phyloP scores from a whole-genome alignment of 2,797 vertebrate species.

The Acestrorhynchus altus region DNA sequence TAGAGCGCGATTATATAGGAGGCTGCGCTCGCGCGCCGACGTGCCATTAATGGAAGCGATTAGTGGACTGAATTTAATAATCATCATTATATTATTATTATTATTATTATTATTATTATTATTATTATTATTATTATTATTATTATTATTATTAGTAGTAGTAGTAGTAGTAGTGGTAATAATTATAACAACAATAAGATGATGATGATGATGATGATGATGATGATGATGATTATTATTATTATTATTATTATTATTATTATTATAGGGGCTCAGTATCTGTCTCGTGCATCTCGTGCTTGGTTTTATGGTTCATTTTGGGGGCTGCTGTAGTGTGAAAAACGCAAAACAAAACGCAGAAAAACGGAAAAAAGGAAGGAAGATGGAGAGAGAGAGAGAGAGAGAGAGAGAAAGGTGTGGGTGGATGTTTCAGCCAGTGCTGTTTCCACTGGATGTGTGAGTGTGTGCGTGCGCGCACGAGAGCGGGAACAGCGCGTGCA shows the following conservation, averaged over 20 bases:
- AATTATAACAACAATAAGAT: too few relatives aligned
- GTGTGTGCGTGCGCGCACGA: not conserved
- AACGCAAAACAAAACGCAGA: too few relatives aligned
- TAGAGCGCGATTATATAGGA: not conserved
- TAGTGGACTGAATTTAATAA: not conserved
- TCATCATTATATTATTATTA: not conserved
- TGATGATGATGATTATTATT: too few relatives aligned
- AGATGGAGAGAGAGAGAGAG: not conserved
- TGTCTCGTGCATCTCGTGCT: too few relatives aligned
- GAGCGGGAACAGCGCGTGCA: not conserved
- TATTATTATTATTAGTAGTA: not conserved
- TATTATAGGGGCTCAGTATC: too few relatives aligned
- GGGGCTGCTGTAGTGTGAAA: too few relatives aligned
- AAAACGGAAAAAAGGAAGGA: not conserved
- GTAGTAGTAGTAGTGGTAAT: too few relatives aligned
- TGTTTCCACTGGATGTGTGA: constrained; percentile 1
- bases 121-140: constrained; percentile 4
- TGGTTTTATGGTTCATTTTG: too few relatives aligned
- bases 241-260: too few relatives aligned
- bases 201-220: too few relatives aligned
- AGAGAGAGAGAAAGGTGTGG: not conserved
- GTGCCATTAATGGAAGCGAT: not conserved
- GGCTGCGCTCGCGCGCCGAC: not conserved
- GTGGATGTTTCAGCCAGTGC: not conserved
- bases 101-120: not conserved